Conservation (phyloP, 2,888 invertebrate genomes). For the Apamea crenata region DNA sequence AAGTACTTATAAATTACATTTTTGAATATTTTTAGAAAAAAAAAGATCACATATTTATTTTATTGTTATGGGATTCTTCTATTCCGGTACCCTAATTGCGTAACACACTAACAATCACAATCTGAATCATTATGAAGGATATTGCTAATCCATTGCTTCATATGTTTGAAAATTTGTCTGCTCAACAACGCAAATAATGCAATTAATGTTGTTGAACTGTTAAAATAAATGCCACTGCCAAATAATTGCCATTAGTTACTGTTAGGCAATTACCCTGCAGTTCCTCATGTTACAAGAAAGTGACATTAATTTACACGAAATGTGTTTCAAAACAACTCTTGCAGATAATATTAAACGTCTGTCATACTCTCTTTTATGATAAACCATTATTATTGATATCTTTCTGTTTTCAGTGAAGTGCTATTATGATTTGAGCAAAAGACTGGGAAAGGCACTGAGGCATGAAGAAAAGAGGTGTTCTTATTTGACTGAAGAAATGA, state of each 20-base stretch:
- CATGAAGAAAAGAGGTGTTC: constrained; percentile 98
- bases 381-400: not conserved
- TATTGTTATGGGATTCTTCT: not conserved
- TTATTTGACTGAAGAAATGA: constrained; percentile 97
- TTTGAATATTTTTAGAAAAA: too few species aligned
- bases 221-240: not conserved
- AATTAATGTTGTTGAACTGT: not conserved
- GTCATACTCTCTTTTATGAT: too few species aligned
- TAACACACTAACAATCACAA: not conserved
- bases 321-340: not conserved
- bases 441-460: constrained; percentile 95
- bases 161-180: not conserved
- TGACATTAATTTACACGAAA: not conserved
- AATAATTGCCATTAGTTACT: too few species aligned
- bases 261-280: not conserved
- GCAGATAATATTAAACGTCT: not conserved
- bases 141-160: not conserved
- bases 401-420: constrained; percentile 92
- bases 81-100: not conserved
- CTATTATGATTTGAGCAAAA: constrained; percentile 98
- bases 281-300: too few species aligned
- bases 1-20: too few species aligned
- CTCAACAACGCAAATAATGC: not conserved
- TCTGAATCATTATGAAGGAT: not conserved
- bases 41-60: not conserved